Evolutionary conservation across 2,888 invertebrate genomes (phyloP).

Genomic region (Drosophila sordidapex): DNA sequence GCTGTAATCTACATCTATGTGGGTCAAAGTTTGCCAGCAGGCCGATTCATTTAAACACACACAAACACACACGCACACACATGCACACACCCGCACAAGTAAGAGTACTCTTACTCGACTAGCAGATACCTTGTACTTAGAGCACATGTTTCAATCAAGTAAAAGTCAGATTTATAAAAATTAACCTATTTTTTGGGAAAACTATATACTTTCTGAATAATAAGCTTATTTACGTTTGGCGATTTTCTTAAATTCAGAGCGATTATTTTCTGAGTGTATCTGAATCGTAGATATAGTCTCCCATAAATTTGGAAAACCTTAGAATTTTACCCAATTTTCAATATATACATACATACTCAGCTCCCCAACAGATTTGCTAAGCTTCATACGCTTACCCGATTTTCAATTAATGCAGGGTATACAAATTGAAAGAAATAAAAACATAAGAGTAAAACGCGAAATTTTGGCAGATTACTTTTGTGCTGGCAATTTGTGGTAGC

Average conservation of each 20-base stretch:
- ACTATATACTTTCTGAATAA: too few relatives aligned
- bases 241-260: too few relatives aligned
- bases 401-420: neutral
- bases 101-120: neutral
- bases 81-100: neutral
- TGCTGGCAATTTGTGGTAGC: conserved; percentile 15
- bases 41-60: conserved; percentile 44
- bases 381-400: too few relatives aligned
- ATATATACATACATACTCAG: neutral
- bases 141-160: too few relatives aligned
- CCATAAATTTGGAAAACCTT: too few relatives aligned
- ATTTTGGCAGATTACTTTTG: conserved; percentile 43
- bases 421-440: neutral
- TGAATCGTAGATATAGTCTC: too few relatives aligned
- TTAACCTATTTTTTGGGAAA: too few relatives aligned
- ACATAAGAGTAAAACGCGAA: conserved; percentile 9
- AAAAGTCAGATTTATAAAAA: too few relatives aligned
- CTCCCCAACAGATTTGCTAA: neutral
- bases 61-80: neutral
- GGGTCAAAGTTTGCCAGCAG: conserved; percentile 58
- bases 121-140: neutral
- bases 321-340: too few relatives aligned
- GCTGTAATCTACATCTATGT: conserved; percentile 47
- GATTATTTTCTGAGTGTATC: too few relatives aligned
- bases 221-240: too few relatives aligned